Evolutionary conservation across 2,113 vertebrate genomes (phyloP).

Genomic region (Candoia aspera): DNA sequence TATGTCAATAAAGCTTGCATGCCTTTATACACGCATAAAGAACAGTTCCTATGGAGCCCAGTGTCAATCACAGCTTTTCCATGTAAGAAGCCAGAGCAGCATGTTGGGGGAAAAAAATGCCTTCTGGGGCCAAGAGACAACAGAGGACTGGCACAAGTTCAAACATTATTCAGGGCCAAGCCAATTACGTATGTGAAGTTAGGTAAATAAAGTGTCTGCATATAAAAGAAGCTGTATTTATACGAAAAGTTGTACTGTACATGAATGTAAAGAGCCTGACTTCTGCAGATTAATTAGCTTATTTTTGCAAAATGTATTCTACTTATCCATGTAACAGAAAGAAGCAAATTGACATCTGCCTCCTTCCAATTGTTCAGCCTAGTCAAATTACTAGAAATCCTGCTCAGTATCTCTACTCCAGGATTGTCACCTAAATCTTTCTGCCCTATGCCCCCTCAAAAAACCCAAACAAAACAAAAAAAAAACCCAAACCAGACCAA

Average conservation of each 20-base stretch:
- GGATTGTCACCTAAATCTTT: neutral
- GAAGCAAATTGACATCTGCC: neutral
- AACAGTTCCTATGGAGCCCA: neutral
- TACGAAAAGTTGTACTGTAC: neutral
- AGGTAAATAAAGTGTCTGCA: neutral
- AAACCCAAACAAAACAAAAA: too few species aligned
- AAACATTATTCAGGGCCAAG: neutral
- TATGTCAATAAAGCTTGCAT: neutral
- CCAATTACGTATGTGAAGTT: neutral
- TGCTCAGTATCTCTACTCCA: neutral
- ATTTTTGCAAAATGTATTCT: constrained; percentile 5
- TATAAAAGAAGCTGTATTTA: neutral
- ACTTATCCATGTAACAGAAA: neutral
- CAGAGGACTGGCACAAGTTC: neutral
- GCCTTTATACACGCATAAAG: neutral
- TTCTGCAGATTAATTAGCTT: neutral
- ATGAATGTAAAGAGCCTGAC: neutral
- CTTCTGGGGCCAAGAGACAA: neutral
- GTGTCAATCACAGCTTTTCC: neutral
- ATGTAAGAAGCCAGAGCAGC: neutral
- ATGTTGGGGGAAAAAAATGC: neutral
- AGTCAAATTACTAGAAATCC: neutral
- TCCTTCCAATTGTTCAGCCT: neutral
- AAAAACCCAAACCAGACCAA: too few species aligned
- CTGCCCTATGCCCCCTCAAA: too few species aligned